These are phyloP conservation scores for Hermaeophaga mercurialis DNA, from an alignment of 2,888 invertebrate genomes.

Conservation along the genomic window DNA sequence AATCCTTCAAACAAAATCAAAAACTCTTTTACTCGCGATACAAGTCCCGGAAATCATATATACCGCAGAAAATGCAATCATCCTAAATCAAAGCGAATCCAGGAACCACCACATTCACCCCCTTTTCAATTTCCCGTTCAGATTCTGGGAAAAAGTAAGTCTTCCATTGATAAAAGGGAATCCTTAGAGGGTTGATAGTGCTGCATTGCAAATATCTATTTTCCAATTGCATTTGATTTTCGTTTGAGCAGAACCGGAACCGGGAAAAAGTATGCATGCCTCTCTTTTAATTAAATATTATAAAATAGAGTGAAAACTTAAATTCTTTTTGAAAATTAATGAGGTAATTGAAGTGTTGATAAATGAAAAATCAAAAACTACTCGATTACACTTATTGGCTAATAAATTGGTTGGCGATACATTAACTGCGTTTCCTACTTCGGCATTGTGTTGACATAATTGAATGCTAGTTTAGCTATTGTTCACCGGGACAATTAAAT, in stretches of 20 bases:
- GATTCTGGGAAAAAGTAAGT: slow-evolving; percentile 16
- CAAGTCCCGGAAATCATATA: neutral
- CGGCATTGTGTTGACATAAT: slow-evolving; percentile 8
- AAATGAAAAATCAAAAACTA: neutral
- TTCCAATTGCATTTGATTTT: slow-evolving; percentile 12
- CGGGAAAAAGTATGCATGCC: neutral
- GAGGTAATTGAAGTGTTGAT: neutral
- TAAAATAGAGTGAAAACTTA: neutral
- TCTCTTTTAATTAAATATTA: neutral
- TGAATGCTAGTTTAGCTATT: slow-evolving; percentile 4
- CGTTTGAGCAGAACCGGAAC: slow-evolving; percentile 3
- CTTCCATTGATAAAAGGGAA: slow-evolving; percentile 18
- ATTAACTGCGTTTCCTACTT: slow-evolving; percentile 1
- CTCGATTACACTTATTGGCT: neutral
- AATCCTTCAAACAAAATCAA: too few relatives aligned
- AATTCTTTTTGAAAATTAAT: neutral
- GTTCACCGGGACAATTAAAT: slow-evolving; percentile 6
- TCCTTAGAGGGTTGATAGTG: slow-evolving; percentile 9
- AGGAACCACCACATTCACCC: slow-evolving; percentile 10
- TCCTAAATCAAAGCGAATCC: slow-evolving; percentile 14
- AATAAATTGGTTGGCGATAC: neutral
- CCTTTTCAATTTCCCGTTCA: slow-evolving; percentile 22
- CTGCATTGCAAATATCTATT: slow-evolving; percentile 17
- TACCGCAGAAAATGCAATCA: slow-evolving; percentile 13
- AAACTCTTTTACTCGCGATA: too few relatives aligned